Evolutionary conservation across 2,888 invertebrate genomes (phyloP), one percentile per base, ranked within the genome.

Genomic region (Apantesis nais): DNA sequence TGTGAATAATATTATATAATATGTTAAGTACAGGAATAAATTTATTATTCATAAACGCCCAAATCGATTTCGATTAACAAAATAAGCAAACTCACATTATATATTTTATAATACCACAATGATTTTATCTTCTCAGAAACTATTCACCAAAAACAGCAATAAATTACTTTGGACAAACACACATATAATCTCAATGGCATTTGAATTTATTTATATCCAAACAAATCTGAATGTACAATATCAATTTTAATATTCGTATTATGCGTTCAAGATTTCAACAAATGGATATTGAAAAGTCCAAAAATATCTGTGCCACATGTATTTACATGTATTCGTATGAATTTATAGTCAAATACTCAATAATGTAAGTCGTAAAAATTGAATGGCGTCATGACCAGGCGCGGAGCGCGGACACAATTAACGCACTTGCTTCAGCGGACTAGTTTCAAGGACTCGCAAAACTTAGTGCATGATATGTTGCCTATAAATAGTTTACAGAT

Each of bases 391-490:
- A 83, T 70, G 67, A 73, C 74, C 77, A 72, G 73, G 72, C 71
- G 68, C 73, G 67, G 67, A 55, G 72, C 71, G 72, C 72, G 52
- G 68, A 58, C 66, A 73, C 82, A 81, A 83, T 82, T 82, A 82
- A 74, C 77, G 81, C 63, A 71, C 61, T 52, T 70, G 73, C 64
- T 65, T 71, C 70, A 73, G 69, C 75, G 68, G 58, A 76, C 74
- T 78, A 75, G 75, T 74, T 82, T 77, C 81, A 80, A 81, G 77
- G 78, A 78, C 75, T 67, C 68, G 74, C 71, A 75, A 81, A 76
- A 77, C 25, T 78, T 73, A 76, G 72, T 79, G 76, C 76, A 72
- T 5, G 5, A 34, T 74, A 69, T 71, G 68, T 66, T 74, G 67
- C 58, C 70, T 71, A 61, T 78, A 78, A 70, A 74, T 78, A 66